Percentiles rank a stretch among this genome's conserved stretches.
phyloP scores from a whole-genome alignment of 2,113 vertebrate species.

The Numida meleagris region DNA sequence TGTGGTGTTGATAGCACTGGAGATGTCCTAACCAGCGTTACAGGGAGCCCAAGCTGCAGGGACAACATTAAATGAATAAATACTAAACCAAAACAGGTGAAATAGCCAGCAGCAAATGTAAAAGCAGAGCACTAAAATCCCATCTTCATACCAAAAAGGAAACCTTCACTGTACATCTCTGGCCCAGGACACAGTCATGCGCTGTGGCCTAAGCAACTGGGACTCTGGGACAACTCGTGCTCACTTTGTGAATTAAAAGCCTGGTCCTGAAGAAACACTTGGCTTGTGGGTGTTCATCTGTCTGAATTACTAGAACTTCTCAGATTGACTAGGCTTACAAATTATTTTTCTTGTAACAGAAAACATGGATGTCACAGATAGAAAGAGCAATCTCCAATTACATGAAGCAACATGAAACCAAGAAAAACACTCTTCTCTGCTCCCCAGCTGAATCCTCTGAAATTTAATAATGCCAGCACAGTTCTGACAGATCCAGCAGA shows the following conservation, averaged over 20 bases:
- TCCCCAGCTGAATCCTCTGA: conserved; percentile 64
- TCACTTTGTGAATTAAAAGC: neutral
- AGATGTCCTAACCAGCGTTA: neutral
- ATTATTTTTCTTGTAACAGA: conserved; percentile 76
- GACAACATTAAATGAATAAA: neutral
- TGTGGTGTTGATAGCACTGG: neutral
- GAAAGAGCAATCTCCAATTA: conserved; percentile 78
- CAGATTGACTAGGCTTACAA: neutral
- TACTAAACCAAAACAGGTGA: neutral
- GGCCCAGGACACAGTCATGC: neutral
- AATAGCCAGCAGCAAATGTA: neutral
- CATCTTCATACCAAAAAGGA: neutral
- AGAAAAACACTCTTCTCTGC: conserved; percentile 31
- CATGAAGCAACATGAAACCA: conserved; percentile 27
- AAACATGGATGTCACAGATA: conserved; percentile 86
- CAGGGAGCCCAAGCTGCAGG: neutral
- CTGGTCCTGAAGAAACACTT: neutral
- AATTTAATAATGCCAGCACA: conserved; percentile 51
- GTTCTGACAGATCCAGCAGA: neutral
- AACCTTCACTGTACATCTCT: neutral
- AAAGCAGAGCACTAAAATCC: neutral
- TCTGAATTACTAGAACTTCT: neutral
- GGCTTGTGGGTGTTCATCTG: neutral
- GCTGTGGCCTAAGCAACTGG: neutral
- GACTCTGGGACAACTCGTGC: neutral